These are phyloP conservation scores for Thamnaconus septentrionalis DNA, from an alignment of 2,113 vertebrate genomes.

Conservation along the genomic window DNA sequence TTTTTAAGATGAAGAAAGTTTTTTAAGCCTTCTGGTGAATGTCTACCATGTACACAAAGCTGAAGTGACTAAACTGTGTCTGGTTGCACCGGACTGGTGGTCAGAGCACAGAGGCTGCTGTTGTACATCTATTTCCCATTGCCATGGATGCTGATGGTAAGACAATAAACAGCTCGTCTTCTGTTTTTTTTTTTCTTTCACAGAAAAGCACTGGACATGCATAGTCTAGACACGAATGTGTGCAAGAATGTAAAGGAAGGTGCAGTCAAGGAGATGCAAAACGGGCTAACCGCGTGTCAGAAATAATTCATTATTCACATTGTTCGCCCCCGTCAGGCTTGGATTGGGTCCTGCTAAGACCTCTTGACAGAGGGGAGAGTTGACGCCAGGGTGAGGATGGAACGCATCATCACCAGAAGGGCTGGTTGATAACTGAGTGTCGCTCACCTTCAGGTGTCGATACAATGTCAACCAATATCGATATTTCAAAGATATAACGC, in stretches of 20 bases:
- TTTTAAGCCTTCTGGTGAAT: conserved; percentile 33
- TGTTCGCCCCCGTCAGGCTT: conserved; percentile 13
- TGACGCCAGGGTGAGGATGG: not conserved
- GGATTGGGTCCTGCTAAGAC: conserved; percentile 8
- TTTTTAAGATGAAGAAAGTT: conserved; percentile 17
- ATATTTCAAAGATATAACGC: conserved; percentile 25
- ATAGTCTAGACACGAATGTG: conserved; percentile 15
- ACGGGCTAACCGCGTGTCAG: conserved; percentile 5
- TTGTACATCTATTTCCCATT: not conserved
- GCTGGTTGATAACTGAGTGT: conserved; percentile 26
- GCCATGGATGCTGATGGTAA: not conserved
- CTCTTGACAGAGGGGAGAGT: not conserved
- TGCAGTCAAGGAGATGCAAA: conserved; percentile 44
- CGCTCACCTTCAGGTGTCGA: too few relatives aligned
- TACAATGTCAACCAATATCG: too few relatives aligned
- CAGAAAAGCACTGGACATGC: conserved; percentile 43
- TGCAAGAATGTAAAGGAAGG: conserved; percentile 28
- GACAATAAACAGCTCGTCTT: conserved; percentile 6
- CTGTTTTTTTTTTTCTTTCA: conserved; percentile 15
- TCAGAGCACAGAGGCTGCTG: conserved; percentile 27
- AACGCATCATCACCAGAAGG: conserved; percentile 22
- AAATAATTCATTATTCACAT: conserved; percentile 50
- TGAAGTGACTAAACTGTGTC: conserved; percentile 50
- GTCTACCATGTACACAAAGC: conserved; percentile 86
- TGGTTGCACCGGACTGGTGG: conserved; percentile 26